Conservation (phyloP, 53 echinoderm and acorn worm species). For the Mesocentrotus franciscanus region DNA sequence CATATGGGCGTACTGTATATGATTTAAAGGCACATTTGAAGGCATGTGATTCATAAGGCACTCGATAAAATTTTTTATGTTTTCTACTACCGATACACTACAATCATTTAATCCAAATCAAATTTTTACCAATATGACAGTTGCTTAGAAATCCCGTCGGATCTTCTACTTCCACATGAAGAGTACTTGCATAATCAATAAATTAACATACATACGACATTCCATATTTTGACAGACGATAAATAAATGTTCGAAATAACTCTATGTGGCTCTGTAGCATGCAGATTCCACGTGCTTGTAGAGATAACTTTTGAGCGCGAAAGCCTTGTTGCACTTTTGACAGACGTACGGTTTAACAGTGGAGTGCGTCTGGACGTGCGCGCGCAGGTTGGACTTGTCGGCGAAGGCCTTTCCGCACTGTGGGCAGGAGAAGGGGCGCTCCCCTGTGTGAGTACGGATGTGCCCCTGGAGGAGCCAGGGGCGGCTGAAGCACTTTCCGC, state of each 20-base stretch:
- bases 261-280: slow-evolving; percentile 81
- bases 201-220: neutral
- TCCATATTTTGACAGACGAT: neutral
- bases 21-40: neutral
- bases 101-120: too few species aligned
- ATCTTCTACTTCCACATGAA: neutral
- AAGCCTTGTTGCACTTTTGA: slow-evolving; percentile 93
- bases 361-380: slow-evolving; percentile 98
- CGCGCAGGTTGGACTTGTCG: slow-evolving; percentile 99
- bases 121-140: too few species aligned
- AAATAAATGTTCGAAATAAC: neutral
- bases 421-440: slow-evolving; percentile 94
- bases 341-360: slow-evolving; percentile 97
- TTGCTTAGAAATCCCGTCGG: too few species aligned
- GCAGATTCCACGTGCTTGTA: slow-evolving; percentile 98
- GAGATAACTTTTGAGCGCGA: slow-evolving; percentile 98
- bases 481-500: slow-evolving; percentile 97
- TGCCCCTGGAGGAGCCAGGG: slow-evolving; percentile 99
- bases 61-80: too few species aligned
- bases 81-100: too few species aligned
- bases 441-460: slow-evolving; percentile 99
- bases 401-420: slow-evolving; percentile 97
- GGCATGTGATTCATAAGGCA: too few species aligned
- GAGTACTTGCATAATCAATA: neutral
- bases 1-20: neutral